Conservation (phyloP, 2,797 vertebrate genomes). For the Anabacerthia variegaticeps region DNA sequence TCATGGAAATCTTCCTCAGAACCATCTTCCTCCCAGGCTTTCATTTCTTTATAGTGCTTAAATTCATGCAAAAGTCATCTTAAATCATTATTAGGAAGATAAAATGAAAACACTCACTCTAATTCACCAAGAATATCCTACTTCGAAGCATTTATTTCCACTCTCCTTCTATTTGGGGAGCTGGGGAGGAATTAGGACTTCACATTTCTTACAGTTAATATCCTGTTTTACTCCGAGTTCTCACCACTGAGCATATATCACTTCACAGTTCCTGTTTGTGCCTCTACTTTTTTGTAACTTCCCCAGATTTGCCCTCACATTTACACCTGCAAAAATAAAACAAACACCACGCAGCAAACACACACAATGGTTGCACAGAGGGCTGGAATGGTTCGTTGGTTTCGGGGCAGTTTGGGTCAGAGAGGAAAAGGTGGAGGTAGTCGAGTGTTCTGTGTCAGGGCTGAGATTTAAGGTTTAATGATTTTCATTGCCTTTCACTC, state of each 20-base stretch:
- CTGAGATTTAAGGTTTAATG: slow-evolving; percentile 27
- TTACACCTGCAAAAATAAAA: slow-evolving; percentile 21
- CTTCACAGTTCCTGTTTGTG: background rate
- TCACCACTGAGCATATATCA: background rate
- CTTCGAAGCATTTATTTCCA: slow-evolving; percentile 34
- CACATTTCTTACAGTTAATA: slow-evolving; percentile 35
- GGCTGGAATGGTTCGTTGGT: background rate
- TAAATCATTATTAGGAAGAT: slow-evolving; percentile 49
- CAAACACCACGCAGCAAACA: background rate
- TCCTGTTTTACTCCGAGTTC: background rate
- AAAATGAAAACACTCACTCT: slow-evolving; percentile 49
- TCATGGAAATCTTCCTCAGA: slow-evolving; percentile 23
- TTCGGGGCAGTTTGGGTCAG: background rate
- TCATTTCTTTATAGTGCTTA: slow-evolving; percentile 22
- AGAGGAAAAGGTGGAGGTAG: background rate
- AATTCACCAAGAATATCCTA: slow-evolving; percentile 42
- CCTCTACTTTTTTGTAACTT: background rate
- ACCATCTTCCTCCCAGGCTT: background rate
- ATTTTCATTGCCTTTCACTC: slow-evolving; percentile 15
- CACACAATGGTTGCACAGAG: background rate
- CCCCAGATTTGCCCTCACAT: background rate
- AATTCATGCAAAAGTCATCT: slow-evolving; percentile 43
- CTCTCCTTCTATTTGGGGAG: slow-evolving; percentile 23
- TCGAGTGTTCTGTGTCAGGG: background rate
- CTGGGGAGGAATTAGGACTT: slow-evolving; percentile 46